Conservation (phyloP, 2,888 invertebrate genomes). For the Linnaemya vulpina region DNA sequence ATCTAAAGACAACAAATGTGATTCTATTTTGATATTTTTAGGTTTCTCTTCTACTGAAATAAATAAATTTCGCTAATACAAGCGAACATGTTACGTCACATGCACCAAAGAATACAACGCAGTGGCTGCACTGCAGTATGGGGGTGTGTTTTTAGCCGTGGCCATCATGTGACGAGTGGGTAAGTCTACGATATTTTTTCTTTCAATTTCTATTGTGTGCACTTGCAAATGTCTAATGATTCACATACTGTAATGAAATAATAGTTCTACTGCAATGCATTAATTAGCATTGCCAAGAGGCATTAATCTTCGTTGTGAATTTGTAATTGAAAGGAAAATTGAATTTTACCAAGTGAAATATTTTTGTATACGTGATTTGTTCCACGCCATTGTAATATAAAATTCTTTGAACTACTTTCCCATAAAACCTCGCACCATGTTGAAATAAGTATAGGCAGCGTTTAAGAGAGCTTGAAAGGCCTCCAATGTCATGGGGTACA, state of each 20-base stretch:
- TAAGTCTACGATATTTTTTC: slow-evolving; percentile 35
- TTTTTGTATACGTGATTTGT: background rate
- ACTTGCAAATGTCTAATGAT: background rate
- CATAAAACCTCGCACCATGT: slow-evolving; percentile 67
- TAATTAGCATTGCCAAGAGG: background rate
- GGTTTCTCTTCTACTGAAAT: slow-evolving; percentile 46
- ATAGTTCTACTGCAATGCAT: background rate
- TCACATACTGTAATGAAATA: background rate
- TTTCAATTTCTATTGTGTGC: background rate
- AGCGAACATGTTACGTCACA: slow-evolving; percentile 66
- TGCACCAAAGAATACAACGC: slow-evolving; percentile 40
- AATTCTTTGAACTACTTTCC: slow-evolving; percentile 24
- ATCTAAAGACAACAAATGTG: background rate
- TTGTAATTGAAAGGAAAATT: background rate
- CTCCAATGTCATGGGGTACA: slow-evolving; percentile 75
- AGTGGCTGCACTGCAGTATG: slow-evolving; percentile 23
- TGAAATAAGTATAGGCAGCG: slow-evolving; percentile 75
- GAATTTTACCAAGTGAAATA: background rate
- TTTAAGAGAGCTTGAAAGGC: slow-evolving; percentile 74
- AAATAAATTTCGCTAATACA: slow-evolving; percentile 20
- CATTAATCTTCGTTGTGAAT: background rate
- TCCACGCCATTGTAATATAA: background rate
- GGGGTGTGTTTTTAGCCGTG: slow-evolving; percentile 54
- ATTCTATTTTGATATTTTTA: slow-evolving; percentile 22
- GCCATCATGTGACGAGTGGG: slow-evolving; percentile 56